Evolutionary conservation across 2,888 invertebrate species (phyloP).

Genomic region (Pseudolycoriella hygida): DNA sequence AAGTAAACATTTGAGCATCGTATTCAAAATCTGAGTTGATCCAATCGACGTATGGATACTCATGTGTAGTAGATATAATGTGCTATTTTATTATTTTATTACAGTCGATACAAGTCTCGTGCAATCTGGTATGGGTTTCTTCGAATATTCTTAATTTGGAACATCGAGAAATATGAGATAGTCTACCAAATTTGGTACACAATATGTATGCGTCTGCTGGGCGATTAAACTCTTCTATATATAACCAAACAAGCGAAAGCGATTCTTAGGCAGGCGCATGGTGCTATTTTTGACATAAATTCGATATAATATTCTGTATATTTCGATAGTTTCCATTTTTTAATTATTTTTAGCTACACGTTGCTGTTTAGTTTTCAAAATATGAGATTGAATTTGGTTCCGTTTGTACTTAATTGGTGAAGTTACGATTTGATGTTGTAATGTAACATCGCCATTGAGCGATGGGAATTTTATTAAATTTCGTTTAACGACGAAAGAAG

Average conservation of each 20-base stretch:
- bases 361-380: too few species aligned
- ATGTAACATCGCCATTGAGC: too few species aligned
- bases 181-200: constrained; percentile 45
- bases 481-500: too few species aligned
- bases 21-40: neutral
- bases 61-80: neutral
- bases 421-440: too few species aligned
- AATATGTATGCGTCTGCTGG: neutral
- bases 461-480: too few species aligned
- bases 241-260: neutral
- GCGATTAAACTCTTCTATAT: constrained; percentile 5
- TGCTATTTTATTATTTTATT: neutral
- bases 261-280: neutral
- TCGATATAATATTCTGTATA: too few species aligned
- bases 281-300: neutral
- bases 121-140: neutral
- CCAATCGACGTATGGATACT: neutral
- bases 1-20: neutral
- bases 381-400: too few species aligned
- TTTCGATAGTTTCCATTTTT: too few species aligned
- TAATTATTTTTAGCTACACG: too few species aligned
- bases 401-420: too few species aligned
- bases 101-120: too few species aligned
- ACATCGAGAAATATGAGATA: constrained; percentile 45
- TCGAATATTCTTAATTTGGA: constrained; percentile 41